These are phyloP conservation scores for Brachyistius frenatus DNA, from an alignment of 2,113 vertebrate genomes.

Conservation along the genomic window DNA sequence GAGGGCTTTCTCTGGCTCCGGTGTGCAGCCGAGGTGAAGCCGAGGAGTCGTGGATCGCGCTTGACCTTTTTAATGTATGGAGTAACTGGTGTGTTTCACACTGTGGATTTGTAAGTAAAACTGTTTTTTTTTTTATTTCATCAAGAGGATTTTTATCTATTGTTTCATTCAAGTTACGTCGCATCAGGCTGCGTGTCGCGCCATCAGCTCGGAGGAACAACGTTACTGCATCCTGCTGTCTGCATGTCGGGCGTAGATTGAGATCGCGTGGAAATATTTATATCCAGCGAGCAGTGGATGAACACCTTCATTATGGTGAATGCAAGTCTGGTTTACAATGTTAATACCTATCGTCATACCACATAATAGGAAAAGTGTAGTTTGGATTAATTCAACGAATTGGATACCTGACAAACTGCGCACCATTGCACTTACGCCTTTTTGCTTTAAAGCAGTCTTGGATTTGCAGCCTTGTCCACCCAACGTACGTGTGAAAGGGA, in stretches of 20 bases:
- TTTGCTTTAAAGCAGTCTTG: neutral
- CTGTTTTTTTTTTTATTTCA: constrained; percentile 6
- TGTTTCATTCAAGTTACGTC: neutral
- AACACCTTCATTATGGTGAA: neutral
- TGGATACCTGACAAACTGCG: neutral
- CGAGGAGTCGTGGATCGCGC: constrained; percentile 26
- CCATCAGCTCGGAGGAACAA: too few relatives aligned
- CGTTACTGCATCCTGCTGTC: neutral
- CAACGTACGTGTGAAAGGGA: neutral
- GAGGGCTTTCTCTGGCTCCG: constrained; percentile 42
- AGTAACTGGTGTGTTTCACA: constrained; percentile 23
- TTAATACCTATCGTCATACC: neutral
- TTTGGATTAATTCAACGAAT: neutral
- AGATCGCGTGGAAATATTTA: neutral
- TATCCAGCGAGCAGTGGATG: neutral
- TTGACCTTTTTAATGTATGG: constrained; percentile 50
- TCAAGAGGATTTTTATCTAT: neutral
- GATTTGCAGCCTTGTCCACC: neutral
- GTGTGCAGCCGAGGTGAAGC: constrained; percentile 24
- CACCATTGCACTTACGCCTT: neutral
- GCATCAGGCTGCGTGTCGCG: neutral
- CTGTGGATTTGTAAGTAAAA: constrained; percentile 70
- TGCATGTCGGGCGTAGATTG: neutral
- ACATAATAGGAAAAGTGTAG: too few relatives aligned
- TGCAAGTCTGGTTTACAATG: neutral